Percentiles rank a stretch among this genome's conserved stretches.
Evolutionary conservation across 2,797 vertebrate species (phyloP).

Genomic region (Pangasius macronema): DNA sequence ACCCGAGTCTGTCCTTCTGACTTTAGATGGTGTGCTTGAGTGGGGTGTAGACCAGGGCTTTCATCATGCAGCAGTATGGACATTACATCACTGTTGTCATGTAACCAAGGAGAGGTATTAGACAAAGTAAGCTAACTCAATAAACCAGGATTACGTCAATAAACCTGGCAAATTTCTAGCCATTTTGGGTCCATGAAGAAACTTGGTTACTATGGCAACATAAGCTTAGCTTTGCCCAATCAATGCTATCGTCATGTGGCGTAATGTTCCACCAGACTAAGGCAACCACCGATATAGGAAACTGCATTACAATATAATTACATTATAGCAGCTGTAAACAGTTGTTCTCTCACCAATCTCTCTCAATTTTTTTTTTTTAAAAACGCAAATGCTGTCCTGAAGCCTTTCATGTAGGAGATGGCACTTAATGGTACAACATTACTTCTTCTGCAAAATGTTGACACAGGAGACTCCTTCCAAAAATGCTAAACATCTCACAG

Average conservation of each 20-base stretch:
- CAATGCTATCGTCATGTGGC: background rate
- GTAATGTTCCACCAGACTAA: background rate
- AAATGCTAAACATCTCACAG: background rate
- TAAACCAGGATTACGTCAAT: background rate
- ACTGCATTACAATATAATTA: background rate
- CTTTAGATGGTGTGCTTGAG: background rate
- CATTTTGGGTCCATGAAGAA: background rate
- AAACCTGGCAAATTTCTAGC: background rate
- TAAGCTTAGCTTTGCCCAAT: background rate
- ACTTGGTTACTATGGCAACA: background rate
- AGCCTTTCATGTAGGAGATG: background rate
- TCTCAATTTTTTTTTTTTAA: no score
- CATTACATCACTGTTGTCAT: background rate
- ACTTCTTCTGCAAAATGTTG: background rate
- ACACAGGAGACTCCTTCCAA: background rate
- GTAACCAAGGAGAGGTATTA: background rate
- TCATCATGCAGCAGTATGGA: background rate
- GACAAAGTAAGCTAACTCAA: background rate
- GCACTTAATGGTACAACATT: background rate
- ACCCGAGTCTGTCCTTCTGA: background rate
- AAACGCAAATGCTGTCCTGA: background rate
- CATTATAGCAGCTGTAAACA: background rate
- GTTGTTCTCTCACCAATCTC: background rate
- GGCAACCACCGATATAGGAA: background rate
- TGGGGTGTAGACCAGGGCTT: background rate